These are phyloP conservation scores for Tetrao urogallus DNA, from an alignment of 2,113 vertebrate genomes.

Conservation along the genomic window DNA sequence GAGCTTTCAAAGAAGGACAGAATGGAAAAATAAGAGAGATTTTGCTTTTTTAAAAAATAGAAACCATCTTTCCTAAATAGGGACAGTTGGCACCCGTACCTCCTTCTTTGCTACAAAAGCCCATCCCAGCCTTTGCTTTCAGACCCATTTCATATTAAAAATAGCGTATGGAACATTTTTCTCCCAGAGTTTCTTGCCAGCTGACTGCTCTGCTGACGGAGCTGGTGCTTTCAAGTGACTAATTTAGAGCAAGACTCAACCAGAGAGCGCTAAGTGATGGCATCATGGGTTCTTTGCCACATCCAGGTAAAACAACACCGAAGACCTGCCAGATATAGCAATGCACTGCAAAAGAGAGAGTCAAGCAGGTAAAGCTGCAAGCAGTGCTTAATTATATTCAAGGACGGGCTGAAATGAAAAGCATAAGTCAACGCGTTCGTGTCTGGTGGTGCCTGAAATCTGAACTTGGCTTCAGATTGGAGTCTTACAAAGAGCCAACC, in stretches of 20 bases:
- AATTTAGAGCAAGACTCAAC: conserved; percentile 11
- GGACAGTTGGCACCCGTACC: conserved; percentile 27
- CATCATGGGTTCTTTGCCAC: not conserved
- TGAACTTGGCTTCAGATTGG: not conserved
- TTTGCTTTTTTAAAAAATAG: conserved; percentile 1
- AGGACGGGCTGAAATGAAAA: not conserved
- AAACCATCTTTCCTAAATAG: conserved; percentile 53
- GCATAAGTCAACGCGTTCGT: rapidly evolving
- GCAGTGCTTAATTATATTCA: not conserved
- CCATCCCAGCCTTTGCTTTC: conserved; percentile 54
- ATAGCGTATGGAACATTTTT: conserved; percentile 73
- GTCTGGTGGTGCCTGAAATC: not conserved
- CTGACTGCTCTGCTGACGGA: not conserved
- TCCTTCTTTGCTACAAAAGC: conserved; percentile 42
- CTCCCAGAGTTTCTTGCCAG: conserved; percentile 69
- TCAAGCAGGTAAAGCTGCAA: not conserved
- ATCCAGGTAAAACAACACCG: not conserved
- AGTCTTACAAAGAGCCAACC: not conserved
- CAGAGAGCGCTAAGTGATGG: not conserved
- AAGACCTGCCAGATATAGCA: not conserved
- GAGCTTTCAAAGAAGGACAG: conserved; percentile 52
- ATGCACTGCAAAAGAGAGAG: rapidly evolving
- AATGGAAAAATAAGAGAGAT: conserved; percentile 55
- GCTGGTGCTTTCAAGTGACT: conserved; percentile 28
- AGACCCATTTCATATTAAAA: conserved; percentile 52